A percentile compares a stretch with the other conserved stretches of the same genome.
phyloP scores from a whole-genome alignment of 2,113 vertebrate species.

The Peromyscus polionotus region DNA sequence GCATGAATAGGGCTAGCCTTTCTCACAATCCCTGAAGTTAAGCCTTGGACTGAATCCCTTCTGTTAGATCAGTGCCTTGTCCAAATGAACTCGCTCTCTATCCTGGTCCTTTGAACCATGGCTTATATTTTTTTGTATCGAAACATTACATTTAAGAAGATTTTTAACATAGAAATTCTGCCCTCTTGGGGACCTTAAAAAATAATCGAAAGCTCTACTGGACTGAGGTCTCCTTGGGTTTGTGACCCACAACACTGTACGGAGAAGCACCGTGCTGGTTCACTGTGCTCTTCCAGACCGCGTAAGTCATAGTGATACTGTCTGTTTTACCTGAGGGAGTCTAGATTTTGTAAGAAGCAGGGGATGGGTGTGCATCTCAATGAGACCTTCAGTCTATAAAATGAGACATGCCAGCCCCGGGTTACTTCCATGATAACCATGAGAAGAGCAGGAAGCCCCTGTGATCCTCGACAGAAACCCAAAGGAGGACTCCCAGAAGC shows the following conservation, averaged over 20 bases:
- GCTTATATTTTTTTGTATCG: slow-evolving; percentile 2
- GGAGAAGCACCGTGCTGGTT: not conserved
- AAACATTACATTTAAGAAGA: not conserved
- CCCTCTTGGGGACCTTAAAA: not conserved
- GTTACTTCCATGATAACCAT: not conserved
- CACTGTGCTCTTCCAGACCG: not conserved
- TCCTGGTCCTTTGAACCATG: not conserved
- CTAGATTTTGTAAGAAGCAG: slow-evolving; percentile 40
- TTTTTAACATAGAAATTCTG: not conserved
- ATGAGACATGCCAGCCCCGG: not conserved
- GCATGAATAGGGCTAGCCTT: not conserved
- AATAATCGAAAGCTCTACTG: not conserved
- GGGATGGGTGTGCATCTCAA: not conserved
- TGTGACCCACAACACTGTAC: not conserved
- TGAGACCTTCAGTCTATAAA: not conserved
- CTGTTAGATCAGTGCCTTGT: not conserved
- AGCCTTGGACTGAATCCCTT: not conserved
- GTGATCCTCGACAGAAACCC: not conserved
- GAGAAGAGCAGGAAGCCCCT: not conserved
- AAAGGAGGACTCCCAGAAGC: slow-evolving; percentile 54
- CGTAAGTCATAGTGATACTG: not conserved
- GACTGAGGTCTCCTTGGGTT: not conserved
- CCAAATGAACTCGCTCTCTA: not conserved
- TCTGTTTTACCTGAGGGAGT: not conserved
- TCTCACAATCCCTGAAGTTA: not conserved